phyloP scores from a whole-genome alignment of 2,888 invertebrate genomes.

The Napeogenes sylphis region DNA sequence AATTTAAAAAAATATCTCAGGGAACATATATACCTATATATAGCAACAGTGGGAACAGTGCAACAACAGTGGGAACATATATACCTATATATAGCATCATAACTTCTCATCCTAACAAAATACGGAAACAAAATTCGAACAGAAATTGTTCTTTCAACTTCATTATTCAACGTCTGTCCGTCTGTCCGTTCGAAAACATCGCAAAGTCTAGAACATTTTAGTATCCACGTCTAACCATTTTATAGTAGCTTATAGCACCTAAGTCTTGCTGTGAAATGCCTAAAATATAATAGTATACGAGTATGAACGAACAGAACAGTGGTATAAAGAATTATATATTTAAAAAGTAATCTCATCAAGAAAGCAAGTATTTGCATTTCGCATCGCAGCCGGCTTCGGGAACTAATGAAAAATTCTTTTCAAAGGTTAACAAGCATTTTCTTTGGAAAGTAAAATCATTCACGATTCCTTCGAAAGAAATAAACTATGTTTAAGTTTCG shows the following conservation, averaged over 20 bases:
- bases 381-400: constrained; percentile 2
- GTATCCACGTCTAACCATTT: no score
- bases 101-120: constrained; percentile 23
- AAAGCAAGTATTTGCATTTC: not conserved
- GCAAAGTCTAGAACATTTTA: no score
- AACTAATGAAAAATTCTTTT: constrained; percentile 21
- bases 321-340: not conserved
- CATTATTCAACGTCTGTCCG: constrained; percentile 32
- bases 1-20: constrained; percentile 5
- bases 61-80: not conserved
- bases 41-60: constrained; percentile 13
- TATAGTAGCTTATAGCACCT: no score
- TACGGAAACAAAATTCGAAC: constrained; percentile 22
- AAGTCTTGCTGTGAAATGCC: no score
- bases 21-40: not conserved
- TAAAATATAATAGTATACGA: no score
- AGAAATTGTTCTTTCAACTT: constrained; percentile 29
- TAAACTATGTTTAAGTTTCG: constrained; percentile 14
- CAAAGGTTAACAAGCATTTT: constrained; percentile 16
- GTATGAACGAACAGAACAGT: no score
- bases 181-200: constrained; percentile 4
- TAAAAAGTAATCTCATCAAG: not conserved
- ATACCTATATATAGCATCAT: constrained; percentile 7
- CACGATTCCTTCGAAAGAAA: constrained; percentile 16
- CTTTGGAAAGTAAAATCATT: constrained; percentile 22